Evolutionary conservation across 2,888 invertebrate genomes (phyloP).

Genomic region (Laspeyria flexula): DNA sequence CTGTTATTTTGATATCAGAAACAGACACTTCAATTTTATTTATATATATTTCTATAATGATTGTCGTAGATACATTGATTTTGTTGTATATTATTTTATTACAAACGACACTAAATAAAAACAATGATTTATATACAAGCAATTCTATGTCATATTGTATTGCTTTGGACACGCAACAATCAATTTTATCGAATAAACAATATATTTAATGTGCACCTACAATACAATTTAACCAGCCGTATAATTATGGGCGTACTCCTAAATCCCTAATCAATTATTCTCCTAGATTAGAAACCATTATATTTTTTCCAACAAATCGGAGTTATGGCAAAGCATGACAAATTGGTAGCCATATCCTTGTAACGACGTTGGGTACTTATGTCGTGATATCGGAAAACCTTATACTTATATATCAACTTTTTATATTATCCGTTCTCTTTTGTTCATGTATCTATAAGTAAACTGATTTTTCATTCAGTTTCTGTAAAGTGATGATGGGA

Average conservation of each 20-base stretch:
- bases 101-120: no score
- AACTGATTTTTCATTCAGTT: no score
- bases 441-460: neutral
- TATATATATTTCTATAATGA: no score
- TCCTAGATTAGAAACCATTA: constrained; percentile 39
- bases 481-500: no score
- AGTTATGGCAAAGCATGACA: constrained; percentile 45
- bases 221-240: constrained; percentile 10
- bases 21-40: no score
- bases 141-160: no score
- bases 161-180: neutral
- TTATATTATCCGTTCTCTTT: constrained; percentile 22
- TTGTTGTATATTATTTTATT: no score
- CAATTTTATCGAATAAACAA: neutral
- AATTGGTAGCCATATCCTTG: constrained; percentile 38
- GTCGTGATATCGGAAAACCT: constrained; percentile 38
- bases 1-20: no score
- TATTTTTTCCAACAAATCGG: constrained; percentile 31
- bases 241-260: constrained; percentile 24
- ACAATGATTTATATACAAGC: no score
- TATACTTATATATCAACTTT: constrained; percentile 31
- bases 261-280: constrained; percentile 35
- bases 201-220: neutral
- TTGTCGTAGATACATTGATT: no score
- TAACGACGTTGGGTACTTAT: constrained; percentile 38